These are phyloP conservation scores for Paradoxurus hermaphroditus DNA, from an alignment of 2,113 vertebrate species.

Conservation along the genomic window DNA sequence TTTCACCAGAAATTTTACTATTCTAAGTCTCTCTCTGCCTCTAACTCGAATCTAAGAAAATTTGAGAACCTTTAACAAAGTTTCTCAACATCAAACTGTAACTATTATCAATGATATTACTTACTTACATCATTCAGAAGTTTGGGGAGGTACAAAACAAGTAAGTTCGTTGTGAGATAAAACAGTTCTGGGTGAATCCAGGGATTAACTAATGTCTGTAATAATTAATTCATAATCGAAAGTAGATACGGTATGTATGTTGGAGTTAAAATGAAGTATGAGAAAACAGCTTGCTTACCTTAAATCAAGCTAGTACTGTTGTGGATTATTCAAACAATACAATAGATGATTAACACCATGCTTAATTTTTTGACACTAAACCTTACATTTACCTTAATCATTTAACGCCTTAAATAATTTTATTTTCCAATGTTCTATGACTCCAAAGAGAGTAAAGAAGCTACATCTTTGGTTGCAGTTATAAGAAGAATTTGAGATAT, in stretches of 20 bases:
- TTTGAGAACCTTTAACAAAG: background rate
- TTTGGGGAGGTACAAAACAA: background rate
- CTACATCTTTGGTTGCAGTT: background rate
- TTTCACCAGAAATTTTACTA: background rate
- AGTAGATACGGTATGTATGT: background rate
- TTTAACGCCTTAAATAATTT: background rate
- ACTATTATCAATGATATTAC: background rate
- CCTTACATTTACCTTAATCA: constrained; percentile 34
- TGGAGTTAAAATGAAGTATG: background rate
- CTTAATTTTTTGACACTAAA: background rate
- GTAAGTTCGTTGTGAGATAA: background rate
- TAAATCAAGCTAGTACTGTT: background rate
- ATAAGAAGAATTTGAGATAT: background rate
- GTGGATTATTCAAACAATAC: background rate
- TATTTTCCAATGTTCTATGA: background rate
- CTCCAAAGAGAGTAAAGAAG: background rate
- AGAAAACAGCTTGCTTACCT: background rate
- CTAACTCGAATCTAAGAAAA: background rate
- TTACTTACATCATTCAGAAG: background rate
- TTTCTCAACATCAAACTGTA: background rate
- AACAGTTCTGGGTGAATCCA: too few relatives aligned
- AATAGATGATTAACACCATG: background rate
- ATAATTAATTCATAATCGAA: background rate
- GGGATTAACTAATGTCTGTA: background rate
- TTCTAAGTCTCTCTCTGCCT: background rate